Percentiles rank a stretch among this genome's conserved stretches.
These are phyloP conservation scores for Pseudococcus jackbeardsleyi DNA, from an alignment of 2,888 invertebrate genomes.

Conservation along the genomic window DNA sequence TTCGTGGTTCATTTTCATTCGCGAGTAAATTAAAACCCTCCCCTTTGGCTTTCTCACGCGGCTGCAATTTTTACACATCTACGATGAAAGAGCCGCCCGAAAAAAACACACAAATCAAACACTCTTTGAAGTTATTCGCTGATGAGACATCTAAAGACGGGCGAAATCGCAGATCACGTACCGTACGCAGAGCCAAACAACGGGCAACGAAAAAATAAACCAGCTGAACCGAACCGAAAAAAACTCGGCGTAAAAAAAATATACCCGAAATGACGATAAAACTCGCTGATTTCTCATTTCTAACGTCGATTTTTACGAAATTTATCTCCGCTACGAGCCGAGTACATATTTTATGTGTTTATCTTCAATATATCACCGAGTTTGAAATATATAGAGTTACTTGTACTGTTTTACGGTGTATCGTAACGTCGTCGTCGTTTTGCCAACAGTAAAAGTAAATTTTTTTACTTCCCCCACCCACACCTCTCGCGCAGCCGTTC, in stretches of 20 bases:
- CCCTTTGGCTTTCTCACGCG: background rate
- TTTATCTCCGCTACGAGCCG: slow-evolving; percentile 34
- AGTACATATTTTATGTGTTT: slow-evolving; percentile 48
- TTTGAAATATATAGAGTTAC: slow-evolving; percentile 51
- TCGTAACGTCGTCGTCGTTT: slow-evolving; percentile 47
- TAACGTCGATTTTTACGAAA: slow-evolving; percentile 37
- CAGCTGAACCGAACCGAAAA: background rate
- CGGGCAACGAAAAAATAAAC: background rate
- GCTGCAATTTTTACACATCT: background rate
- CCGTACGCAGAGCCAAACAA: background rate
- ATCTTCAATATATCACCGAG: slow-evolving; percentile 50
- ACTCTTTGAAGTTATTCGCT: background rate
- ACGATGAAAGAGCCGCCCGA: background rate
- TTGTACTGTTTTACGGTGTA: slow-evolving; percentile 49
- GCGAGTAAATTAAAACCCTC: slow-evolving; percentile 25
- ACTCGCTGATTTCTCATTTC: slow-evolving; percentile 50
- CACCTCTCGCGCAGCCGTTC: background rate
- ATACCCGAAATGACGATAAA: slow-evolving; percentile 24
- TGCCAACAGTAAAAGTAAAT: slow-evolving; percentile 43
- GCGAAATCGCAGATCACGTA: background rate
- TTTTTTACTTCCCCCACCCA: background rate
- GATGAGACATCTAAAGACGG: background rate
- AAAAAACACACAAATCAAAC: background rate
- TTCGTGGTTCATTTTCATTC: background rate
- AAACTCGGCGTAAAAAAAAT: slow-evolving; percentile 4